Conservation (phyloP, 1,140 invertebrate genomes). For the Frieseomelitta varia region DNA sequence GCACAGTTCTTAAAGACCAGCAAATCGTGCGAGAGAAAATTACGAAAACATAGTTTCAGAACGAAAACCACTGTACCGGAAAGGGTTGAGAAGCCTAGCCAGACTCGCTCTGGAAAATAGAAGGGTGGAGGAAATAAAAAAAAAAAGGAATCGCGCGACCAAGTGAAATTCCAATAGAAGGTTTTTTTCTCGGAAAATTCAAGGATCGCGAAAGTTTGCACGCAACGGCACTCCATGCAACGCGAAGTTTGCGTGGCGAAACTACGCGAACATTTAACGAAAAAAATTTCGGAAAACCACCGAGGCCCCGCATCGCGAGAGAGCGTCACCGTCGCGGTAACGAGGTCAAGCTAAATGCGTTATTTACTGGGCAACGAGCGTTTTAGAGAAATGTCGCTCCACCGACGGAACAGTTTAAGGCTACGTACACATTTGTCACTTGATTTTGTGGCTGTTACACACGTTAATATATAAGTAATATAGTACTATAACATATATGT, state of each 20-base stretch:
- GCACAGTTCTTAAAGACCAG: no score
- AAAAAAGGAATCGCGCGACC: background rate
- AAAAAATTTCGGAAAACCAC: conserved; percentile 7
- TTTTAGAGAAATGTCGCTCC: background rate
- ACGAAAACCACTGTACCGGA: no score
- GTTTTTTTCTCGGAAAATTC: background rate
- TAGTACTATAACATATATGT: no score
- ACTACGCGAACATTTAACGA: conserved; percentile 15
- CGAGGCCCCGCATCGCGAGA: background rate
- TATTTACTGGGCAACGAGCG: background rate
- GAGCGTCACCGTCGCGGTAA: background rate
- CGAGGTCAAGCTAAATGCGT: conserved; percentile 10
- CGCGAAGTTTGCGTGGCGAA: conserved; percentile 9
- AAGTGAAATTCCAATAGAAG: background rate
- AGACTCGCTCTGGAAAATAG: background rate
- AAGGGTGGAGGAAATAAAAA: no score
- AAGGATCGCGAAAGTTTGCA: background rate
- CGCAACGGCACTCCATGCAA: background rate
- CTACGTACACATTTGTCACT: no score
- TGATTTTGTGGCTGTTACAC: no score
- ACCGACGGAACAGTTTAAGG: background rate
- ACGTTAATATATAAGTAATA: no score
- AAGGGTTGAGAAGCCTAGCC: background rate
- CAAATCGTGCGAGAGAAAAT: no score
- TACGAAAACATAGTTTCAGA: no score